Conservation (phyloP, 1,140 invertebrate genomes). For the Sarcophaga bullata region DNA sequence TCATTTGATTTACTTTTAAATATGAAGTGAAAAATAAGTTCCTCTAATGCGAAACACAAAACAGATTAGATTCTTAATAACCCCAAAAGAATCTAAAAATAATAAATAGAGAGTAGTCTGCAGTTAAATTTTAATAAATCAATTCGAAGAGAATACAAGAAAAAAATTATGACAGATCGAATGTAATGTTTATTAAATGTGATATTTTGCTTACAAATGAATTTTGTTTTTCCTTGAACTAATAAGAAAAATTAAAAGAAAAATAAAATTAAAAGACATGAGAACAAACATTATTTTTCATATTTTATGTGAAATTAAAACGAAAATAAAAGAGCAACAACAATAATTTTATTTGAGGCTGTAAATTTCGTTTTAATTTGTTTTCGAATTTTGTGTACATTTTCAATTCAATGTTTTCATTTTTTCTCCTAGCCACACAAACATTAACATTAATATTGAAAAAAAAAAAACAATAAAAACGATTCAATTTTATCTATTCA, state of each 20-base stretch:
- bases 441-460: background rate
- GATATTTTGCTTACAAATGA: slow-evolving; percentile 3
- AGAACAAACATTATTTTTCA: background rate
- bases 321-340: background rate
- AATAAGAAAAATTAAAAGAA: background rate
- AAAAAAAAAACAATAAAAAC: background rate
- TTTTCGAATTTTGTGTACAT: background rate
- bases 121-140: background rate
- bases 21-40: too few species aligned
- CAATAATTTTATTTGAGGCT: background rate
- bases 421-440: too few species aligned
- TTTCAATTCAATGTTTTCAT: too few species aligned
- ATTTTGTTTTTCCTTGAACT: background rate
- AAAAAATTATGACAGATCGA: background rate
- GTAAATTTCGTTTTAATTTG: slow-evolving; percentile 3
- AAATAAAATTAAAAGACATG: too few species aligned
- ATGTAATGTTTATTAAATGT: background rate
- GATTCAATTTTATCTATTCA: background rate
- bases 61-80: too few species aligned
- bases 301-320: background rate
- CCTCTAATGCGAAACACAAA: too few species aligned
- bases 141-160: background rate
- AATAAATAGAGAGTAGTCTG: too few species aligned
- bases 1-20: too few species aligned
- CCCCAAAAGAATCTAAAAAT: too few species aligned